Evolutionary conservation across 2,797 vertebrate genomes (phyloP), one percentile per base, ranked within the genome.

Genomic region (Sebastes cheni): DNA sequence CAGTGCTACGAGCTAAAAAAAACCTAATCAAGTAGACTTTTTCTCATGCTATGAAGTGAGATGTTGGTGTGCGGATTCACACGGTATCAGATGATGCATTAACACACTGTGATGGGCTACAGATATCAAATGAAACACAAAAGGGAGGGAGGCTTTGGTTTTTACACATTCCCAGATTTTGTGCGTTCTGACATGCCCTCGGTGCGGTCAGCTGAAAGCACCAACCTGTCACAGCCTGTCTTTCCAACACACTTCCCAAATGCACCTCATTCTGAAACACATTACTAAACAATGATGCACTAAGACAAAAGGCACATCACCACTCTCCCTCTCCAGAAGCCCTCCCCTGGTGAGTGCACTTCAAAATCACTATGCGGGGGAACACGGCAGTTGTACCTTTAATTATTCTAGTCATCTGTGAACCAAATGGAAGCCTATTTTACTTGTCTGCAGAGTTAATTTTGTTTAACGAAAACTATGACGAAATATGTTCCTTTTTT

Each of bases 341-440:
- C 18, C 16, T 62, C n/a, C 29, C 27, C 59, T 22, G 22, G 22
- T 42, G 23, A 80, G 67, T 34, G 62, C 20, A 61, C 70, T 73
- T 77, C n/a, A 66, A 71, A 85, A 79, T 75, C 50, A 75, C 55
- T n/a, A 5, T 13, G 79, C 54, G 11, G 75, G 72, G 72, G 82
- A 88, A 72, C 67, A 39, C 23, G 23, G 79, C 79, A 81, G 79
- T 72, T 68, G 59, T 56, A 84, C 67, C 58, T 72, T 80, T 58
- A 79, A 82, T 85, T 74, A 83, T 67, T 84, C 42, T 58, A 81
- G 73, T 87, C 80, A 84, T 87, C 72, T 83, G 75, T 79, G 86
- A 90, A 86, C 56, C 81, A 74, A 80, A 86, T 54, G 50, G 30
- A 61, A 72, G n/a, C 42, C 34, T 59, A 25, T 56, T 86, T 34